Percentiles rank a stretch among this genome's conserved stretches.
Evolutionary conservation across 2,888 invertebrate species (phyloP).

Genomic region (Drosophila neutralis): DNA sequence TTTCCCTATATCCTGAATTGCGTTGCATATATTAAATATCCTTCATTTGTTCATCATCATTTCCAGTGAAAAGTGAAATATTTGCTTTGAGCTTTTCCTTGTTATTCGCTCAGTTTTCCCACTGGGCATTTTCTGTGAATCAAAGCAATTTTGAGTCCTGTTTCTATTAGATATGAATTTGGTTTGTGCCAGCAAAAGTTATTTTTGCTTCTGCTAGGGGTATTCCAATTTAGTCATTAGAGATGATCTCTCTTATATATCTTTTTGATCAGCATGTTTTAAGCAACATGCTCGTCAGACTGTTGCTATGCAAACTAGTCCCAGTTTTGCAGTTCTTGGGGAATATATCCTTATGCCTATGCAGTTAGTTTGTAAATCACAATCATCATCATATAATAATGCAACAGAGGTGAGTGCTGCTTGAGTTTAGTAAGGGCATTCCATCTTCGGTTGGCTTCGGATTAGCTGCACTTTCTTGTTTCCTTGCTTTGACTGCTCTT

Average conservation of each 20-base stretch:
- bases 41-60: background rate
- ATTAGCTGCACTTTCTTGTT: background rate
- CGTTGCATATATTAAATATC: background rate
- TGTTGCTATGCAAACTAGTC: background rate
- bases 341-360: background rate
- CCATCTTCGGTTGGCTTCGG: background rate
- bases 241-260: background rate
- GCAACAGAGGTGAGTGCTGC: background rate
- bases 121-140: background rate
- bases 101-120: background rate
- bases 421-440: background rate
- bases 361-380: background rate
- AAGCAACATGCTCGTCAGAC: background rate
- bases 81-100: background rate
- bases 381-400: background rate
- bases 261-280: too few species aligned
- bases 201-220: background rate
- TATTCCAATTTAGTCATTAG: background rate
- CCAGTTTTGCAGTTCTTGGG: background rate
- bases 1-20: background rate
- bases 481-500: background rate
- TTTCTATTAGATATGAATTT: constrained; percentile 11
- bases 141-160: constrained; percentile 15
- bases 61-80: background rate
- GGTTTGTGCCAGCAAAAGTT: constrained; percentile 4